phyloP scores from a whole-genome alignment of 2,113 vertebrate species.

The Ceratotherium simum region DNA sequence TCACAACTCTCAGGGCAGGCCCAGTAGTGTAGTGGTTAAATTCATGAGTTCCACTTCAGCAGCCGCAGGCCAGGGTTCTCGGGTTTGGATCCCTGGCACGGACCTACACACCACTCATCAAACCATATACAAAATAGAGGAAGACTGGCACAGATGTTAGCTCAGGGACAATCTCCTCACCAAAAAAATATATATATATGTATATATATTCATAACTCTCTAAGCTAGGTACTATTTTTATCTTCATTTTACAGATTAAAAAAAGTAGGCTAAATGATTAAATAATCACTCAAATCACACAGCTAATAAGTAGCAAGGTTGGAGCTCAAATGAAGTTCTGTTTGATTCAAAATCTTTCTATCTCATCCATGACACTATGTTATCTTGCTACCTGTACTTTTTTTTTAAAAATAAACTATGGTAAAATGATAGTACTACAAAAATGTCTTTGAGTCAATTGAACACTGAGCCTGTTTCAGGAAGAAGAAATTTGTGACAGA shows the following conservation, averaged over 20 bases:
- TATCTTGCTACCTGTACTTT: not conserved
- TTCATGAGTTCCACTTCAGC: too few species aligned
- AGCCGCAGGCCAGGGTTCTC: too few species aligned
- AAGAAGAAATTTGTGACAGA: slow-evolving; percentile 47
- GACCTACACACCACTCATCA: too few species aligned
- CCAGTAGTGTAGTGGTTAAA: too few species aligned
- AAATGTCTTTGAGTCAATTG: slow-evolving; percentile 26
- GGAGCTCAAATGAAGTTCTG: slow-evolving; percentile 11
- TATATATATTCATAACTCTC: slow-evolving; percentile 28
- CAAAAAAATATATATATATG: not conserved
- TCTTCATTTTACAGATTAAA: slow-evolving; percentile 23
- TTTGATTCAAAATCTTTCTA: slow-evolving; percentile 27
- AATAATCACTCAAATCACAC: slow-evolving; percentile 27
- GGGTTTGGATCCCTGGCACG: too few species aligned
- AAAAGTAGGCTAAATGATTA: slow-evolving; percentile 38
- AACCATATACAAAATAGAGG: too few species aligned
- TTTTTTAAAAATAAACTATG: not conserved
- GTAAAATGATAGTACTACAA: not conserved
- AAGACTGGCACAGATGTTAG: too few species aligned
- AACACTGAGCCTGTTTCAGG: slow-evolving; percentile 33
- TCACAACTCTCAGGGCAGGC: not conserved
- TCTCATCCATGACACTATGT: not conserved
- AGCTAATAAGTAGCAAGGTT: not conserved
- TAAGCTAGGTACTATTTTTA: slow-evolving; percentile 40
- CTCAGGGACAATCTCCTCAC: too few species aligned